A percentile compares a stretch with the other conserved stretches of the same genome.
phyloP scores from a whole-genome alignment of 2,113 vertebrate species.

The Spizaetus ornatus region DNA sequence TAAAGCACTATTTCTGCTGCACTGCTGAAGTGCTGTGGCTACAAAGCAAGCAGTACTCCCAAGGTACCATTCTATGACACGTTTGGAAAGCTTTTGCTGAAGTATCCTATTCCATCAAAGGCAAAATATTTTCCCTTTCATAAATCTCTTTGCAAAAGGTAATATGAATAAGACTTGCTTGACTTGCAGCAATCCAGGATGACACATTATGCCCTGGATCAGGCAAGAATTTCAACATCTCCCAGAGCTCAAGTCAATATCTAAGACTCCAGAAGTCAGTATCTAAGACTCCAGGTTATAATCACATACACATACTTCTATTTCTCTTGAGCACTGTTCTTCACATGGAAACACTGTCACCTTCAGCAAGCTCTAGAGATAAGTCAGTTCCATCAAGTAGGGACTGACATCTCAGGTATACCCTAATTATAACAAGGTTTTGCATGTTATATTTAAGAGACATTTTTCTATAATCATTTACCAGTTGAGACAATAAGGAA shows the following conservation, averaged over 20 bases:
- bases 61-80: neutral
- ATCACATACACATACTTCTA: neutral
- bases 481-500: conserved; percentile 10
- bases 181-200: conserved; percentile 11
- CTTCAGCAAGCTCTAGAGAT: neutral
- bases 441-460: conserved; percentile 9
- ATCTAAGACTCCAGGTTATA: conserved; percentile 8
- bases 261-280: conserved; percentile 3
- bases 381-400: neutral
- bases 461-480: conserved; percentile 29
- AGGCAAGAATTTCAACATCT: neutral
- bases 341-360: neutral
- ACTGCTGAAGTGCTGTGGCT: neutral
- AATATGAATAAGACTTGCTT: neutral
- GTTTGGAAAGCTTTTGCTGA: neutral
- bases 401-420: conserved; percentile 11
- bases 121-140: conserved; percentile 3
- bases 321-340: neutral
- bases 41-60: neutral
- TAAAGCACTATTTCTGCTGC: neutral
- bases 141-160: neutral
- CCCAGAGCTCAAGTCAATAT: conserved; percentile 20
- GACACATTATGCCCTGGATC: conserved; percentile 4
- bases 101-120: neutral
- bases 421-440: conserved; percentile 28